Conservation (phyloP, 2,113 vertebrate genomes). For the Peromyscus leucopus region DNA sequence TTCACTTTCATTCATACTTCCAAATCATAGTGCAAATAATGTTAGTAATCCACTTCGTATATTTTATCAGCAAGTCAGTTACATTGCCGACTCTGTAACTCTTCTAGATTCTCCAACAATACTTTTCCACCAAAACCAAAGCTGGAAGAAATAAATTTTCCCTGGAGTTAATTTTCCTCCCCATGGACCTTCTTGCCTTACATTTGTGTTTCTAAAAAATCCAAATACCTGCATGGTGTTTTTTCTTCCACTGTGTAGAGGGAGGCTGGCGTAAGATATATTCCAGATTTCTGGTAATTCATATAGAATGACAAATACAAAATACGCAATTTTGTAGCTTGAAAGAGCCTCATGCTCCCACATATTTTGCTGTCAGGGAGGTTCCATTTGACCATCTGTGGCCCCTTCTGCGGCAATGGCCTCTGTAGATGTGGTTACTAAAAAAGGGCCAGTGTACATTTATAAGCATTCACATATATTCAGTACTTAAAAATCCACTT, state of each 20-base stretch:
- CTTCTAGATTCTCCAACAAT: not conserved
- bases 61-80: constrained; percentile 50
- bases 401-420: not conserved
- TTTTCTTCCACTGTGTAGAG: not conserved
- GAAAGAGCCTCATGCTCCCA: not conserved
- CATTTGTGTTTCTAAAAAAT: not conserved
- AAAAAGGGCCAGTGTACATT: not conserved
- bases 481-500: not conserved
- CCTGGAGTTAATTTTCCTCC: not conserved
- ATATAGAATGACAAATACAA: not conserved
- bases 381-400: not conserved
- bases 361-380: not conserved
- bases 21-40: constrained; percentile 33
- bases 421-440: not conserved
- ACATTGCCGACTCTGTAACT: not conserved
- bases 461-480: not conserved
- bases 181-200: not conserved
- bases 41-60: not conserved
- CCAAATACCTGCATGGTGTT: not conserved
- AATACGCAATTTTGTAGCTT: not conserved
- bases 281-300: not conserved
- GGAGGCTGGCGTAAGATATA: not conserved
- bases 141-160: constrained; percentile 29
- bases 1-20: not conserved
- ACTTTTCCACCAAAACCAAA: not conserved